Evolutionary conservation across 2,797 vertebrate species (phyloP).

Genomic region (Dryobates pubescens): DNA sequence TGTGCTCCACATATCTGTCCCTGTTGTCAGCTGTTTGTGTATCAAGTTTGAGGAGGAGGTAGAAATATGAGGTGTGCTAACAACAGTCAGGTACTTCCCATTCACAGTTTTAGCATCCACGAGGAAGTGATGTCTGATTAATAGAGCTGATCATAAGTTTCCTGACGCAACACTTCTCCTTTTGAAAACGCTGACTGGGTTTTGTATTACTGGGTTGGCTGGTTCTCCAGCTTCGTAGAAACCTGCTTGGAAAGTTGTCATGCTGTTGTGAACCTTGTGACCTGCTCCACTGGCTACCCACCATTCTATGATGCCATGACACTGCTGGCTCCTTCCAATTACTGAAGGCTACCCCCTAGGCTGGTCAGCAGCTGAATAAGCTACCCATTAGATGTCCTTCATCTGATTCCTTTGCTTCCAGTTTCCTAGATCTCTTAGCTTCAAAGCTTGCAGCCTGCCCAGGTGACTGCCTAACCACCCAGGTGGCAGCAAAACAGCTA

Average conservation of each 20-base stretch:
- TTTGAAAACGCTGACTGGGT: conserved; percentile 30
- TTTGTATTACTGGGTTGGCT: conserved; percentile 45
- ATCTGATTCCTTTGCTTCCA: not conserved
- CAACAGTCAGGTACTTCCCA: conserved; percentile 27
- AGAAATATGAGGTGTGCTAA: conserved; percentile 34
- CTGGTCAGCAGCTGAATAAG: not conserved
- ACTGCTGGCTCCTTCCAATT: not conserved
- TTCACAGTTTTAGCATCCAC: not conserved
- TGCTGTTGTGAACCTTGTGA: not conserved
- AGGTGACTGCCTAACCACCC: not conserved
- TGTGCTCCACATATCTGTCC: conserved; percentile 23
- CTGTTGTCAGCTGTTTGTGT: conserved; percentile 47
- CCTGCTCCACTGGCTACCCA: conserved; percentile 52
- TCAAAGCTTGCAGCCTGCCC: not conserved
- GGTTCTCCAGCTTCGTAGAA: conserved; percentile 45
- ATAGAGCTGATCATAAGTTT: not conserved
- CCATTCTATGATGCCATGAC: conserved; percentile 10
- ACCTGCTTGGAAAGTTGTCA: conserved; percentile 59
- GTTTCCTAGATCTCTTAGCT: not conserved
- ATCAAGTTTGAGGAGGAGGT: conserved; percentile 38
- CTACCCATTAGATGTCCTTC: conserved; percentile 14
- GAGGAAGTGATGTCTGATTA: conserved; percentile 40
- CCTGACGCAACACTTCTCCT: conserved; percentile 47
- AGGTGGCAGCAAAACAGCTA: not conserved
- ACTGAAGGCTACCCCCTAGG: conserved; percentile 5